Base-by-base conservation (phyloP, 2,113 vertebrate species). In the Cephalopterus ornatus region DNA sequence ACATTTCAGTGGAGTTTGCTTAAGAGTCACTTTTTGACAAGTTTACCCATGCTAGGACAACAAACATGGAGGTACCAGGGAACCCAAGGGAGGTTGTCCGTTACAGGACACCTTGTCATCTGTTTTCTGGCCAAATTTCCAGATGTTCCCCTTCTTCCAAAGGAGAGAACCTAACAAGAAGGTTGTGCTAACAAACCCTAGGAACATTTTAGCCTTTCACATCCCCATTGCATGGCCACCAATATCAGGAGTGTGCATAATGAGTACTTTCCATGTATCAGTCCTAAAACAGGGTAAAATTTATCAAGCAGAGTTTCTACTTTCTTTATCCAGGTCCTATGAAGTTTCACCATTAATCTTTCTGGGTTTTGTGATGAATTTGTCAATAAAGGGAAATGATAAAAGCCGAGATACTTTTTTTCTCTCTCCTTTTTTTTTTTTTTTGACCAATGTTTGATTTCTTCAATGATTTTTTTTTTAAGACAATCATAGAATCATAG, bases 1-100 rank as follows among this genome's bases (percentile, higher is more conserved):
- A 83, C n/a, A 37, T 85, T 74, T 79, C 85, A 92, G 33, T 32
- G 82, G 17, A 90, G 62, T 74, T 85, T 85, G 66, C 81, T 93
- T 59, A 88, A 81, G 66, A 88, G 82, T 82, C 21, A 5, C 23
- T 41, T 87, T 92, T 75, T 78, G 18, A n/a, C 32, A 49, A 19
- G 66, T 19, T 68, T 73, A 63, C 10, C 49, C 62, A 37, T 13
- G 28, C 27, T 22, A 67, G 67, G 50, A 59, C 11, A 74, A 26
- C 32, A 80, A 74, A 14, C 5, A 53, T 11, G 19, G 50, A 44
- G 11, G 35, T 33, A 55, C 3, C 28, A 50, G 19, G 46, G 33
- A 77, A 42, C 16, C 12, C 0, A 0, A 62, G 24, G 9, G 28
- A 20, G 24, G 3, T n/a, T 65, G 49, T 27, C 49, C 27, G 9